Conservation (phyloP, 2,797 vertebrate genomes). For the Catharus ustulatus region DNA sequence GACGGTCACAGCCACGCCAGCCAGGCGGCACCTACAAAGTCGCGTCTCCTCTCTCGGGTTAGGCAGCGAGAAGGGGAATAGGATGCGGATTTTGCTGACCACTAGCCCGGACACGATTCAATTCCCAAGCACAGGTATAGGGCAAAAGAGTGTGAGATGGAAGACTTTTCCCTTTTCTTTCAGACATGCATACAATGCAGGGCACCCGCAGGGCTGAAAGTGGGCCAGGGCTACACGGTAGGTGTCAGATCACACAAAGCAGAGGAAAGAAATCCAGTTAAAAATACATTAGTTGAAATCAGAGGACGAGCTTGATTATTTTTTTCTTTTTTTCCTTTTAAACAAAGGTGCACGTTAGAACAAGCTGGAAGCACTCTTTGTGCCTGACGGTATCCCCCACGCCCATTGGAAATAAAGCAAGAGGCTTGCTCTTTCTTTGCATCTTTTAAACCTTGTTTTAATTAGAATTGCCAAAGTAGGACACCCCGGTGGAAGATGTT, state of each 20-base stretch:
- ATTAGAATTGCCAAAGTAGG: slow-evolving; percentile 61
- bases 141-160: background rate
- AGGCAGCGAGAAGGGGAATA: background rate
- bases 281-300: slow-evolving; percentile 49
- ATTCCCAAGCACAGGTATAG: background rate
- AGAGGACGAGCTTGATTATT: slow-evolving; percentile 15
- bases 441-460: slow-evolving; percentile 53
- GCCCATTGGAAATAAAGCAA: slow-evolving; percentile 49
- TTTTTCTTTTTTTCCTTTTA: background rate
- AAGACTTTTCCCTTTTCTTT: background rate
- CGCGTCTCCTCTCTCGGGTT: background rate
- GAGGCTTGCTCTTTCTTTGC: slow-evolving; percentile 13
- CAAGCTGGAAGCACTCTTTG: slow-evolving; percentile 36
- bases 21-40: background rate
- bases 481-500: slow-evolving; percentile 11
- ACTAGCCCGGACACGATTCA: background rate
- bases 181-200: background rate
- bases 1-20: background rate
- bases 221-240: slow-evolving; percentile 46
- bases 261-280: slow-evolving; percentile 40
- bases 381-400: slow-evolving; percentile 34
- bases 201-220: slow-evolving; percentile 44
- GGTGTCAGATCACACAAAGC: slow-evolving; percentile 36
- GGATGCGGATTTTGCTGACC: background rate
- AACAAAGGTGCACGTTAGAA: slow-evolving; percentile 51